A percentile compares a stretch with the other conserved stretches of the same genome.
phyloP scores from a whole-genome alignment of 2,888 invertebrate genomes.

The Ctenicera cuprea region DNA sequence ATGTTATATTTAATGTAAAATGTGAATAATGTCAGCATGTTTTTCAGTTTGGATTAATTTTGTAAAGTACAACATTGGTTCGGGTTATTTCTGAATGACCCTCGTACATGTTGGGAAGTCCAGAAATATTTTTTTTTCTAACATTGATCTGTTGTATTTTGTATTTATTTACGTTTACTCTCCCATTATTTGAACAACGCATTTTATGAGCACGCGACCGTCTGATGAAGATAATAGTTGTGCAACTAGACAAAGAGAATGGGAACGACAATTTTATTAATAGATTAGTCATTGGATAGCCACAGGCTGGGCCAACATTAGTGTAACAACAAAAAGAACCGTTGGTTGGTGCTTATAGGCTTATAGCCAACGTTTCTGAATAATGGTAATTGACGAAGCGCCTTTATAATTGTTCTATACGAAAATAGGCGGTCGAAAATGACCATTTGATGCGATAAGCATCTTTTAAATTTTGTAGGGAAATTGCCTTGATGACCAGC shows the following conservation, averaged over 20 bases:
- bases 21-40: no score
- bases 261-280: constrained; percentile 11
- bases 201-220: not conserved
- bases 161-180: no score
- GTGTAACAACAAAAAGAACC: not conserved
- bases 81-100: no score
- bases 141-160: no score
- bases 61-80: no score
- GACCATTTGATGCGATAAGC: constrained; percentile 12
- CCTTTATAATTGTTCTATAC: constrained; percentile 17
- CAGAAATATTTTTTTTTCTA: no score
- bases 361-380: no score
- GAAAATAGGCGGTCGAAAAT: not conserved
- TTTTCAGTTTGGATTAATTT: no score
- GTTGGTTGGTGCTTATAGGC: no score
- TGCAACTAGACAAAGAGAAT: constrained; percentile 7
- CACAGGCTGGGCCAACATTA: not conserved
- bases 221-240: not conserved
- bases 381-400: not conserved
- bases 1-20: no score
- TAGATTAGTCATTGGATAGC: constrained; percentile 17
- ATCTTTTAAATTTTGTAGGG: constrained; percentile 23
- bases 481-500: constrained; percentile 28
- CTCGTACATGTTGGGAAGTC: no score
- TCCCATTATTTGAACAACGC: not conserved